These are phyloP conservation scores for Camponotus floridanus DNA, from an alignment of 1,140 invertebrate species.

Conservation along the genomic window DNA sequence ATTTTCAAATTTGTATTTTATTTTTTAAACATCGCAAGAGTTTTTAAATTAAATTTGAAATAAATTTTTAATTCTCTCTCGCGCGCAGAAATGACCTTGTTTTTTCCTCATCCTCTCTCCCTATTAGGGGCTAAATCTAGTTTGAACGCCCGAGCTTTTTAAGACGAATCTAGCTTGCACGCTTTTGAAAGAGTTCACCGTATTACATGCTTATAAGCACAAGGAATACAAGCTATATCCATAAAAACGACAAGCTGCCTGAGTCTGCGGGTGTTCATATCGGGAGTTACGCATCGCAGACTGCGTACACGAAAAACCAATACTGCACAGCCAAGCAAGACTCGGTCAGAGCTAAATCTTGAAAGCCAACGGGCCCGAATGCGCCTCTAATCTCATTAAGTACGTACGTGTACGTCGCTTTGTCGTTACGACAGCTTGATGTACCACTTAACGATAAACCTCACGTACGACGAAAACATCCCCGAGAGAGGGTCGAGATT, in stretches of 20 bases:
- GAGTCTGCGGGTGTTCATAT: slow-evolving; percentile 4
- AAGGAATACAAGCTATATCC: slow-evolving; percentile 62
- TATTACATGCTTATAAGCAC: neutral
- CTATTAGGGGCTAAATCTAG: neutral
- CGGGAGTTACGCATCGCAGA: neutral
- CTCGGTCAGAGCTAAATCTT: neutral
- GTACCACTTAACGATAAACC: neutral
- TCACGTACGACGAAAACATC: neutral
- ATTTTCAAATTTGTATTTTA: neutral
- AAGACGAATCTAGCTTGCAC: neutral
- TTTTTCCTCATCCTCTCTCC: neutral
- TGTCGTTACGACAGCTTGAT: slow-evolving; percentile 3
- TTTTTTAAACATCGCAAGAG: neutral
- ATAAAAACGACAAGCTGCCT: slow-evolving; percentile 53
- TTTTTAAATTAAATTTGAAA: neutral
- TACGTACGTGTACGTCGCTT: neutral
- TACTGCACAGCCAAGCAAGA: slow-evolving; percentile 18
- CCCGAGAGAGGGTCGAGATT: neutral
- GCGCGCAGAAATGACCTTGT: neutral
- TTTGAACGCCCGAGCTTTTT: neutral
- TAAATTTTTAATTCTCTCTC: neutral
- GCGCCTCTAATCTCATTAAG: slow-evolving; percentile 40
- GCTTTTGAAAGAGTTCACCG: neutral
- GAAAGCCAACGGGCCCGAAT: slow-evolving; percentile 28
- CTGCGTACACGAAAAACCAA: slow-evolving; percentile 58